phyloP scores from a whole-genome alignment of 2,113 vertebrate species.

The Struthio camelus region DNA sequence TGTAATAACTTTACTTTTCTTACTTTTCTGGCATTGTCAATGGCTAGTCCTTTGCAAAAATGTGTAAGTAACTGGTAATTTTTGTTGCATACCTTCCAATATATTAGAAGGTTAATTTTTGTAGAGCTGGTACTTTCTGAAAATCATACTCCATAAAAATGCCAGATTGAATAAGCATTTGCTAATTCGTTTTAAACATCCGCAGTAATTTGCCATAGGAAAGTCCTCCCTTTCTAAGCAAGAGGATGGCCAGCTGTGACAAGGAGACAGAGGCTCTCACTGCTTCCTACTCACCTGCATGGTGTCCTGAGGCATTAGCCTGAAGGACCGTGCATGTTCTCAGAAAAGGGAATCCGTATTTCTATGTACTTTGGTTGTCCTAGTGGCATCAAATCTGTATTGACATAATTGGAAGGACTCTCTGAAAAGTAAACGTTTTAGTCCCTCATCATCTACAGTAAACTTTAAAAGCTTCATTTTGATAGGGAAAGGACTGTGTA shows the following conservation, averaged over 20 bases:
- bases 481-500: neutral
- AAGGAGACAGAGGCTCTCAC: neutral
- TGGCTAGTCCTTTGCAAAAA: neutral
- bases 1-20: neutral
- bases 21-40: neutral
- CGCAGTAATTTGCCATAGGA: neutral
- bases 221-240: neutral
- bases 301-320: neutral
- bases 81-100: neutral
- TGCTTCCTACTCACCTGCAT: fast-evolving
- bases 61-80: neutral
- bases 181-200: neutral
- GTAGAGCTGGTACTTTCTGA: neutral
- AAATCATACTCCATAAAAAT: neutral
- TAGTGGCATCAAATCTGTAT: neutral
- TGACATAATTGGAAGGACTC: neutral
- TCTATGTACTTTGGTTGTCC: neutral
- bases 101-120: neutral
- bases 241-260: neutral
- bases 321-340: neutral
- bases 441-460: neutral
- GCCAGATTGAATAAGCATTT: neutral
- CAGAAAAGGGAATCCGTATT: neutral
- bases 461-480: neutral
- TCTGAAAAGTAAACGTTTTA: neutral